Evolutionary conservation across 2,113 vertebrate species (phyloP).

Genomic region (Myiagra hebetior): DNA sequence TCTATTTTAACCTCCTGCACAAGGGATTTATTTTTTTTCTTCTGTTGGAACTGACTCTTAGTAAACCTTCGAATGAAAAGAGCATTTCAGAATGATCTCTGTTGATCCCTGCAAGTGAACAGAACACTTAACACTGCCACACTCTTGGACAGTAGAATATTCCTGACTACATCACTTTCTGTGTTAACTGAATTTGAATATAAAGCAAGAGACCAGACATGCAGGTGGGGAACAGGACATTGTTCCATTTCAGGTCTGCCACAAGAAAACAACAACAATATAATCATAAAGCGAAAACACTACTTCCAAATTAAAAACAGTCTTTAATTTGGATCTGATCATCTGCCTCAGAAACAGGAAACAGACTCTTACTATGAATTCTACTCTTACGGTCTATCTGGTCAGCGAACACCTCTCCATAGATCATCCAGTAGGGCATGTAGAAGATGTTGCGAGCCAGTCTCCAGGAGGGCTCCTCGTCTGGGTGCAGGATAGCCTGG

Average conservation of each 20-base stretch:
- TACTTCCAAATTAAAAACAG: conserved; percentile 58
- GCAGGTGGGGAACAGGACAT: neutral
- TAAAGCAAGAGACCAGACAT: neutral
- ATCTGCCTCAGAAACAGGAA: conserved; percentile 91
- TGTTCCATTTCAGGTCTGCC: neutral
- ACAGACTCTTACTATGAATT: conserved; percentile 99
- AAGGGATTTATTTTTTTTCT: neutral
- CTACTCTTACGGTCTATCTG: conserved; percentile 99
- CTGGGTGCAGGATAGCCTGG: conserved; percentile 95
- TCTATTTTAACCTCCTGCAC: neutral
- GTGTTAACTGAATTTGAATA: neutral
- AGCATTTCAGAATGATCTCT: neutral
- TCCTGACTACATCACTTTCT: neutral
- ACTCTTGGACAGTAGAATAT: neutral
- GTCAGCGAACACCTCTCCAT: conserved; percentile 99
- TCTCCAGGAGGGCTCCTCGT: conserved; percentile 96
- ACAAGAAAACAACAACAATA: neutral
- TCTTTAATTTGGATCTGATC: conserved; percentile 75
- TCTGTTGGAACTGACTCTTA: neutral
- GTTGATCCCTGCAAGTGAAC: neutral
- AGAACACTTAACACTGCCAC: neutral
- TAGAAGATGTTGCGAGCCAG: conserved; percentile 99
- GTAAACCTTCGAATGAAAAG: neutral
- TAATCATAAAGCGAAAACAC: neutral
- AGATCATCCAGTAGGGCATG: conserved; percentile 99